These are phyloP conservation scores for Drosophila ogumai DNA, from an alignment of 1,140 invertebrate genomes.

Conservation along the genomic window DNA sequence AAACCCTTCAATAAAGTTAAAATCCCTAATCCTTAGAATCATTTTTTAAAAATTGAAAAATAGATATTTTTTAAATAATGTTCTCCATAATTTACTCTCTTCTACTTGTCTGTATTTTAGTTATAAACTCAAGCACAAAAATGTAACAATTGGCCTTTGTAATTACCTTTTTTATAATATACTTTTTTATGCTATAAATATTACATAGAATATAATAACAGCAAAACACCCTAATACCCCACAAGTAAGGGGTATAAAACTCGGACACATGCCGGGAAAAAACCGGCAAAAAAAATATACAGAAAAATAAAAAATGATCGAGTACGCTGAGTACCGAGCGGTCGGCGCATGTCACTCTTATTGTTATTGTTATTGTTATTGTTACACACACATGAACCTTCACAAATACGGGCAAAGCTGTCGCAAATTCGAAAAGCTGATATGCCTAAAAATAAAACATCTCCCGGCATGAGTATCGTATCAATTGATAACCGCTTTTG, in stretches of 20 bases:
- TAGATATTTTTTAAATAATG: no score
- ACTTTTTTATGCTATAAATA: no score
- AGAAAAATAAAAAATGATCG: slow-evolving; percentile 10
- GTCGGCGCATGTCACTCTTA: slow-evolving; percentile 47
- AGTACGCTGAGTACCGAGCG: slow-evolving; percentile 25
- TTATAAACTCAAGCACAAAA: no score
- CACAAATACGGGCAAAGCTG: slow-evolving; percentile 15
- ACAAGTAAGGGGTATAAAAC: background rate
- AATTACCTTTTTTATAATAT: no score
- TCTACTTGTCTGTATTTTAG: no score
- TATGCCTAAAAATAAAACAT: slow-evolving; percentile 64
- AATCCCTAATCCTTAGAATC: no score
- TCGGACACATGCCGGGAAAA: slow-evolving; percentile 46
- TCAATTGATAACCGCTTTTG: slow-evolving; percentile 68
- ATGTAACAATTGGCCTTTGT: no score
- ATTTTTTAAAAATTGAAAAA: no score
- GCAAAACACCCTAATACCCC: background rate
- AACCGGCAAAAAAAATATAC: slow-evolving; percentile 43
- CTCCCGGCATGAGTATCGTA: slow-evolving; percentile 32
- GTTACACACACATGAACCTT: slow-evolving; percentile 40
- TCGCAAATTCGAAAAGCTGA: slow-evolving; percentile 36
- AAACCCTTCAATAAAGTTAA: no score
- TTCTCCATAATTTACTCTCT: no score
- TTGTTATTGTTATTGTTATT: slow-evolving; percentile 63
- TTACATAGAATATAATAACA: background rate